These are phyloP conservation scores for Blastomussa wellsi DNA, from an alignment of 92 coral and sea anemone genomes.

Conservation along the genomic window DNA sequence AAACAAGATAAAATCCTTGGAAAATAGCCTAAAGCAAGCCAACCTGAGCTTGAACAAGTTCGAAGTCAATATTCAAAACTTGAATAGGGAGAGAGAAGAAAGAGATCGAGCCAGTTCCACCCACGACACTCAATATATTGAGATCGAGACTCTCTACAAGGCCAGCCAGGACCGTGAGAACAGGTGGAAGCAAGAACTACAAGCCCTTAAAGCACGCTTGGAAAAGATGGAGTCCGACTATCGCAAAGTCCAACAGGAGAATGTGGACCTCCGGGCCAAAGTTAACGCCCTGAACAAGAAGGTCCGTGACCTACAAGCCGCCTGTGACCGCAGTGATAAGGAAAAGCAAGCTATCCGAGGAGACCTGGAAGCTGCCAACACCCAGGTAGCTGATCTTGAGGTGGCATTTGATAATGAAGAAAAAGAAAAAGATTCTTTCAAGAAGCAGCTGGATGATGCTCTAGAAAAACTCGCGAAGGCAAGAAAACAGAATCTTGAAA, in stretches of 20 bases:
- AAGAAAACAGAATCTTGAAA: conserved; percentile 73
- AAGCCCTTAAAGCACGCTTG: conserved; percentile 71
- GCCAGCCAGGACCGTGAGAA: conserved; percentile 83
- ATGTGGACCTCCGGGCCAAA: conserved; percentile 79
- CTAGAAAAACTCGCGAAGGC: conserved; percentile 76
- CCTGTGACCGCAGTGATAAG: conserved; percentile 73
- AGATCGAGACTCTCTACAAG: conserved; percentile 85
- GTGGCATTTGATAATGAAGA: conserved; percentile 61
- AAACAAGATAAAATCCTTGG: conserved; percentile 75
- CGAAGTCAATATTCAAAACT: conserved; percentile 73
- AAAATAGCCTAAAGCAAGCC: conserved; percentile 72
- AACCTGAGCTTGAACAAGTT: conserved; percentile 72
- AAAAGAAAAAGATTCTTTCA: conserved; percentile 78
- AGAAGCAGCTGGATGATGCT: conserved; percentile 77
- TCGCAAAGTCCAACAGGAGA: conserved; percentile 80
- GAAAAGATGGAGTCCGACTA: conserved; percentile 83
- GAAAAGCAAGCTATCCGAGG: conserved; percentile 74
- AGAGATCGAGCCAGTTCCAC: conserved; percentile 75
- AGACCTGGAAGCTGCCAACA: conserved; percentile 68
- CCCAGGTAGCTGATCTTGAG: conserved; percentile 77
- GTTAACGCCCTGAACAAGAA: conserved; percentile 71
- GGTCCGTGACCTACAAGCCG: conserved; percentile 71
- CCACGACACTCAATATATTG: conserved; percentile 81
- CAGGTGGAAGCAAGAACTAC: conserved; percentile 80
- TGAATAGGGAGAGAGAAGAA: conserved; percentile 82